Base-by-base conservation (phyloP, 2,888 invertebrate species). In the Scrobipalpa atriplicella region DNA sequence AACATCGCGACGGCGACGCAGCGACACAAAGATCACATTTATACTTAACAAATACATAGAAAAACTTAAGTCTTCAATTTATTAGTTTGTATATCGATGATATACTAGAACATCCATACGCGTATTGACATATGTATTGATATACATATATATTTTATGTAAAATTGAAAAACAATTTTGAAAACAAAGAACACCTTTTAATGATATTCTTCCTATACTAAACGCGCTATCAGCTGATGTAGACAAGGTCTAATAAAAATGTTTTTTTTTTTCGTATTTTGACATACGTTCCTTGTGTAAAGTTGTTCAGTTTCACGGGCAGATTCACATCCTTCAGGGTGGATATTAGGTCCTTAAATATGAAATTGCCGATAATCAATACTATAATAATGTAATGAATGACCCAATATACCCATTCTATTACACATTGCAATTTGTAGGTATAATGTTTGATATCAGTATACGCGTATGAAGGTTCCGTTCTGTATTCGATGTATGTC, bases 31-130 rank as follows among this genome's bases (percentile, higher is more conserved):
- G 21, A 21, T 11, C 21, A 56, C 62, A 58, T 41, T 41, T 61
- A 61, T 41, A 41, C 62, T 62, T 62, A 62, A 62, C 43, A 21
- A 47, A 47, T 62, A 62, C 47, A 62, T 62, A 62, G 19, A 62
- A 62, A 62, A 62, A 62, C 41, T 43, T 62, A 62, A 62, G 62
- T 62, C 62, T 62, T 62, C 38, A 62, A 62, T 47, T 61, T 19
- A 29, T 62, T 38, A 62, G 19, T 62, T 21, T 47, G 11, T 62
- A 13, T 29, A 29, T 56, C 19, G 52, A 52, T 29, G 54, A 21
- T 13, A 19, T 11, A 19, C 2, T 56, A 21, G 54, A 56, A 56
- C 54, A 56, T 56, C 29, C 54, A 56, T 56, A 56, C 21, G 54
- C 54, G 54, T 8, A 16, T 29, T 13, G 0, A 29, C n/a, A n/a